A percentile compares a stretch with the other conserved stretches of the same genome.
phyloP scores from a whole-genome alignment of 2,797 vertebrate species.

The Accipiter badius region DNA sequence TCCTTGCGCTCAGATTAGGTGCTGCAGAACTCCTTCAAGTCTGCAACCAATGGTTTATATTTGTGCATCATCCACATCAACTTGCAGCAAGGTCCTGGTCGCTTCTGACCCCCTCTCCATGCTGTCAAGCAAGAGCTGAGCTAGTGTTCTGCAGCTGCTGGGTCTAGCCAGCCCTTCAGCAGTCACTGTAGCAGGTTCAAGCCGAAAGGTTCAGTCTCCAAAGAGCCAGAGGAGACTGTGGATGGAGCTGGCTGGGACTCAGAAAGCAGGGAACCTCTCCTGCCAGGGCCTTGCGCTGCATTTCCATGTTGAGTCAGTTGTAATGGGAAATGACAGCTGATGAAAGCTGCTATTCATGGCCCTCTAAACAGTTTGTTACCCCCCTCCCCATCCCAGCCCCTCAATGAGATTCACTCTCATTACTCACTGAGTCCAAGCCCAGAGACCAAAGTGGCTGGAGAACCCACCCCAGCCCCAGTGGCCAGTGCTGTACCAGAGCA shows the following conservation, averaged over 20 bases:
- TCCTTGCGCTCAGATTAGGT: neutral
- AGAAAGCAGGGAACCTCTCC: neutral
- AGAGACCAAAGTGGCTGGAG: slow-evolving; percentile 59
- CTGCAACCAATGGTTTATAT: neutral
- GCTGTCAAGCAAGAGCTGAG: fast-evolving
- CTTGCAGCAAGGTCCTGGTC: neutral
- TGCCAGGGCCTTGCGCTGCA: neutral
- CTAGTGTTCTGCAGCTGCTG: neutral
- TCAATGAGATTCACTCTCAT: slow-evolving; percentile 72
- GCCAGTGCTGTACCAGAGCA: neutral
- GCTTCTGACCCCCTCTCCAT: neutral
- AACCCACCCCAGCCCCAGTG: slow-evolving; percentile 32
- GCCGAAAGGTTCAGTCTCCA: neutral
- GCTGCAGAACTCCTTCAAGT: neutral
- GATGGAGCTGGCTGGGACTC: neutral
- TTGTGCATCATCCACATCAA: neutral
- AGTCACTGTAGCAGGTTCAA: neutral
- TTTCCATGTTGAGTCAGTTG: slow-evolving; percentile 58
- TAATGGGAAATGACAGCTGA: slow-evolving; percentile 80
- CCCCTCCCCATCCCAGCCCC: neutral
- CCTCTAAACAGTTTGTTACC: slow-evolving; percentile 67
- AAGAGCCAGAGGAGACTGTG: slow-evolving; percentile 8
- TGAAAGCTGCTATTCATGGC: slow-evolving; percentile 80
- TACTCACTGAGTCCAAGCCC: slow-evolving; percentile 72
- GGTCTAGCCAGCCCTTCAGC: neutral